Conservation (phyloP, 2,797 vertebrate genomes). For the Anolis apletophallus region DNA sequence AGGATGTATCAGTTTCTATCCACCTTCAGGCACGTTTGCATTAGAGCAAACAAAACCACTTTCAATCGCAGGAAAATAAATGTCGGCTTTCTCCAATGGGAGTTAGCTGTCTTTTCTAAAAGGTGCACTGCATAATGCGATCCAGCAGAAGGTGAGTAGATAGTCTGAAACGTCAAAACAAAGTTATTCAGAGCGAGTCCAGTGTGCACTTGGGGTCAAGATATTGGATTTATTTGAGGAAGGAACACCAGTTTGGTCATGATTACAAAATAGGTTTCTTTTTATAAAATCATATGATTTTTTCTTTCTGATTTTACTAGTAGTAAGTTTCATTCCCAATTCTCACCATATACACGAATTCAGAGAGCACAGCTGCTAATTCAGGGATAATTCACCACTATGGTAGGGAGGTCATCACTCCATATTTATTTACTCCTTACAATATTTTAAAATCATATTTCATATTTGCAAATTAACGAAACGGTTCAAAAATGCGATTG, state of each 20-base stretch:
- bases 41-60: conserved; percentile 4
- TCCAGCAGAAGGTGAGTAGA: neutral
- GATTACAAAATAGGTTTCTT: neutral
- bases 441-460: neutral
- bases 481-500: neutral
- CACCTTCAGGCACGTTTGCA: conserved; percentile 17
- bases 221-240: neutral
- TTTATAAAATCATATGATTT: neutral
- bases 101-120: conserved; percentile 26
- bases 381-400: too few species aligned
- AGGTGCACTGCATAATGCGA: neutral
- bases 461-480: too few species aligned
- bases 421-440: neutral
- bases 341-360: neutral
- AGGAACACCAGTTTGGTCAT: neutral
- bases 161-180: neutral
- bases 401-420: too few species aligned
- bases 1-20: conserved; percentile 7
- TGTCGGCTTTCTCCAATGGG: conserved; percentile 39
- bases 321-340: neutral
- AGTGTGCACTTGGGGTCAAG: neutral
- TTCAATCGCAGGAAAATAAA: conserved; percentile 43
- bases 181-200: neutral
- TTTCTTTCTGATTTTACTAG: neutral
- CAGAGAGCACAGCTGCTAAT: neutral